phyloP scores from a whole-genome alignment of 1,140 invertebrate species.

The Thereuonema tuberculata region DNA sequence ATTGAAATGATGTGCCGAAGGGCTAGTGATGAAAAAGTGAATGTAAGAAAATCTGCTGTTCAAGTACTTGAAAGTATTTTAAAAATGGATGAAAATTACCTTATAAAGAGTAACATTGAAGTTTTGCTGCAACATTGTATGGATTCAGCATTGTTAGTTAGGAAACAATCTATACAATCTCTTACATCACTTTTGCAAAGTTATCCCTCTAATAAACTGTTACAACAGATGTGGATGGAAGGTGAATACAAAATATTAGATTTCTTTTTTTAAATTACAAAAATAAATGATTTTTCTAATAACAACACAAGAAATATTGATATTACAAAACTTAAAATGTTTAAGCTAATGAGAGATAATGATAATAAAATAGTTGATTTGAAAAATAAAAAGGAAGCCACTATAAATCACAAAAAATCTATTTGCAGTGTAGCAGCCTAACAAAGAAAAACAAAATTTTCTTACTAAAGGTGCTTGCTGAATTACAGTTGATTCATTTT shows the following conservation, averaged over 20 bases:
- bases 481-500: too few species aligned
- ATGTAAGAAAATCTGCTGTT: conserved; percentile 41
- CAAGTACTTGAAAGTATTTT: conserved; percentile 36
- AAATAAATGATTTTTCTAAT: too few species aligned
- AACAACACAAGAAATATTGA: too few species aligned
- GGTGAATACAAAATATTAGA: conserved; percentile 13
- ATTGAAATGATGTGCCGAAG: conserved; percentile 25
- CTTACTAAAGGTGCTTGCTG: too few species aligned
- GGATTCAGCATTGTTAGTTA: conserved; percentile 40
- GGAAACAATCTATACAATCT: conserved; percentile 40
- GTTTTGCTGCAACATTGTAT: conserved; percentile 38
- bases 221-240: conserved; percentile 36
- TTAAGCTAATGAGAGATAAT: too few species aligned
- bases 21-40: conserved; percentile 41
- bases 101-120: conserved; percentile 29
- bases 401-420: too few species aligned
- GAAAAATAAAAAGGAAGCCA: too few species aligned
- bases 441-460: too few species aligned
- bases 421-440: too few species aligned
- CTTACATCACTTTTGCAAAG: conserved; percentile 38
- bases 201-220: conserved; percentile 30
- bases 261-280: too few species aligned
- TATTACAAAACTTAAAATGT: too few species aligned
- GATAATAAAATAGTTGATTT: too few species aligned
- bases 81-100: conserved; percentile 22